Evolutionary conservation across 2,888 invertebrate species (phyloP).

Genomic region (Linhomoeus sp.): DNA sequence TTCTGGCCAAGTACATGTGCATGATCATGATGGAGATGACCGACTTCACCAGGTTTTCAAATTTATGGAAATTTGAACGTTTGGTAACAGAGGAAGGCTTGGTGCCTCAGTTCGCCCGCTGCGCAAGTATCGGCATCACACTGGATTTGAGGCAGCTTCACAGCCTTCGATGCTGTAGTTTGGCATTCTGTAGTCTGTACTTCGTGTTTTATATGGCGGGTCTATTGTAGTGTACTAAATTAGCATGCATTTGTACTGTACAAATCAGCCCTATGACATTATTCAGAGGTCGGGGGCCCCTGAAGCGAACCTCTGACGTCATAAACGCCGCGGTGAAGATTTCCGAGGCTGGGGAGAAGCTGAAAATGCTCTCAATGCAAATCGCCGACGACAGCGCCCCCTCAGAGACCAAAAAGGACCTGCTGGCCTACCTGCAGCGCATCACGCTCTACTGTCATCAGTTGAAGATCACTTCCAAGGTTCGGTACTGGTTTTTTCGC

Average conservation of each 20-base stretch:
- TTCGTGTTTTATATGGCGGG: too few species aligned
- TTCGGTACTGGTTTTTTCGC: too few species aligned
- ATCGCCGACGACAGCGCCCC: constrained; percentile 92
- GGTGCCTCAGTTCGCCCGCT: too few species aligned
- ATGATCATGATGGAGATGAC: constrained; percentile 99
- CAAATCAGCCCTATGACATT: too few species aligned
- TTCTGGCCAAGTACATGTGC: constrained; percentile 97
- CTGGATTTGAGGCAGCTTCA: too few species aligned
- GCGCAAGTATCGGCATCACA: too few species aligned
- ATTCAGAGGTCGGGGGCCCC: constrained; percentile 83
- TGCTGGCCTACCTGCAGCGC: constrained; percentile 81
- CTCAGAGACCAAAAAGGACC: constrained; percentile 86
- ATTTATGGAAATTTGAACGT: too few species aligned
- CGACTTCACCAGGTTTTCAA: constrained; percentile 94
- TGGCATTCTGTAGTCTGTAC: too few species aligned
- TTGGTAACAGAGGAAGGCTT: too few species aligned
- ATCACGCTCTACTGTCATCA: constrained; percentile 97
- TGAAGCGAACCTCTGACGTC: constrained; percentile 98
- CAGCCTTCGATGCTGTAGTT: too few species aligned
- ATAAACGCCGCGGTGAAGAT: constrained; percentile 98
- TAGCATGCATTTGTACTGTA: too few species aligned
- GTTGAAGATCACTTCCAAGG: constrained; percentile 90
- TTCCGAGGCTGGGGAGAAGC: constrained; percentile 85
- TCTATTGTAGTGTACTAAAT: too few species aligned
- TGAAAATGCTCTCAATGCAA: constrained; percentile 79